Conservation (phyloP, 1,140 invertebrate species). For the Spodoptera frugiperda region DNA sequence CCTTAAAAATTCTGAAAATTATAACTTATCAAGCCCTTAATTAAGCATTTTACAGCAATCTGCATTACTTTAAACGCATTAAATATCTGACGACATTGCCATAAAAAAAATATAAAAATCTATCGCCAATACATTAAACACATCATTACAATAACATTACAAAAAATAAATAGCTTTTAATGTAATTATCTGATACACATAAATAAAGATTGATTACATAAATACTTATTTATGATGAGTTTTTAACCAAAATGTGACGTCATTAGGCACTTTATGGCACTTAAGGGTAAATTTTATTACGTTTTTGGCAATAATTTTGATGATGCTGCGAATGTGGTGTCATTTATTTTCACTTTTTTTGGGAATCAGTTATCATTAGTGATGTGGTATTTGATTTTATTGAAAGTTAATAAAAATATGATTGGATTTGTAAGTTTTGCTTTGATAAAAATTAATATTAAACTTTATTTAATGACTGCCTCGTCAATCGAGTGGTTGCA, state of each 20-base stretch:
- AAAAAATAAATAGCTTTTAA: not conserved
- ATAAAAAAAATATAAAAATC: too few relatives aligned
- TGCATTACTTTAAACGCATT: too few relatives aligned
- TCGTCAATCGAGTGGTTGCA: too few relatives aligned
- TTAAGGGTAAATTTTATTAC: slow-evolving; percentile 39
- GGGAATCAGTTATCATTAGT: slow-evolving; percentile 20
- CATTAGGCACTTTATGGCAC: not conserved
- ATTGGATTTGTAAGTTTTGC: too few relatives aligned
- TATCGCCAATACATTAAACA: not conserved
- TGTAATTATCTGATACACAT: not conserved
- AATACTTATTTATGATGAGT: not conserved
- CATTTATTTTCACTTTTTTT: slow-evolving; percentile 12
- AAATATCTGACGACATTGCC: too few relatives aligned
- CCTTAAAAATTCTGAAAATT: too few relatives aligned
- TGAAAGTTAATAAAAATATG: too few relatives aligned
- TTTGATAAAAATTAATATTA: too few relatives aligned
- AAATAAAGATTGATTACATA: not conserved
- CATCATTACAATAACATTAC: not conserved
- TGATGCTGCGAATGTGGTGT: slow-evolving; percentile 2
- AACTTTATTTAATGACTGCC: too few relatives aligned
- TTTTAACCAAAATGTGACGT: slow-evolving; percentile 12
- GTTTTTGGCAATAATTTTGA: slow-evolving; percentile 2
- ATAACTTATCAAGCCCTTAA: too few relatives aligned
- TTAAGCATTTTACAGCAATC: too few relatives aligned
- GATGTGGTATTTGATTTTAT: too few relatives aligned